Evolutionary conservation across 1,140 invertebrate genomes (phyloP), one percentile per base, ranked within the genome.

Genomic region (Aphidius gifuensis): DNA sequence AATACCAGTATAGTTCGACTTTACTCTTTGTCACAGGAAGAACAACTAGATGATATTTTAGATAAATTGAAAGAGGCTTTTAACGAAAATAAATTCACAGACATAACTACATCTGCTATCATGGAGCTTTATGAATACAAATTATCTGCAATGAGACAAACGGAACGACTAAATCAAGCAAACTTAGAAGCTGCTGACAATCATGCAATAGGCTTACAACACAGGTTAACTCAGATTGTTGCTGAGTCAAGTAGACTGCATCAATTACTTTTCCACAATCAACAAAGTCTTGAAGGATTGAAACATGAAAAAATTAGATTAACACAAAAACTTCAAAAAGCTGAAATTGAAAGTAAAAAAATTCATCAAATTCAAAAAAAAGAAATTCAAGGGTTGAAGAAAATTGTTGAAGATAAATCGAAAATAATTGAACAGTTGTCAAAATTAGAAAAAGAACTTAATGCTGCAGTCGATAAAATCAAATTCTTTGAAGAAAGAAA

Each of bases 51-150:
- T 66, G 51, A 54, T 8, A 78, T 85, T 32, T 71, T 87, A n/a
- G 69, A 73, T 1, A 80, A 75, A 63, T 68, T 86, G 0, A 71
- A 80, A 49, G 74, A 76, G 9, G 69, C 75, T 21, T 72, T 83
- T 11, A 69, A 80, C 1, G 73, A 74, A 6, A 76, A 78, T 66
- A 71, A 85, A 76, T 74, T 84, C 42, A 69, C 67, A 0, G 84
- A 87, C 65, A 78, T 85, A 58, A 75, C 84, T 1, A 86, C 84
- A 3, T 88, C 87, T 2, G 83, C 85, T 42, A 81, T 90, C 4
- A 89, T 90, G 83, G 88, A 90, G 72, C 69, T 90, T 53, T 90
- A 88, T 64, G 85, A 88, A 46, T 88, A 87, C 68, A 88, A 89
- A 73, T 68, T 83, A 54, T 76, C 77, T 39, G 70, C 82, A 11